Base-by-base conservation (phyloP, 2,888 invertebrate species). In the Dioctria linearis region DNA sequence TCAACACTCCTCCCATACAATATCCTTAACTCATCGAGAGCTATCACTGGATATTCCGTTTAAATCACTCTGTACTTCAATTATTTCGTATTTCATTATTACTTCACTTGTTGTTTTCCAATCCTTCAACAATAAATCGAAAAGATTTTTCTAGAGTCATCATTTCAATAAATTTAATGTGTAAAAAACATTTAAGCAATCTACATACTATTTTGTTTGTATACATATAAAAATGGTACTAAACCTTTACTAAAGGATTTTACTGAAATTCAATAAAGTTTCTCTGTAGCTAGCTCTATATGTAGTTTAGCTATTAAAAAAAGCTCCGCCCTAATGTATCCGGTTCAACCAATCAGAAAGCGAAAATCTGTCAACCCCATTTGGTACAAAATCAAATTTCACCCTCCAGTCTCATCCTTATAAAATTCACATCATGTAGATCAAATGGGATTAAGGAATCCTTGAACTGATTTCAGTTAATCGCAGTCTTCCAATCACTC, bases 401-500 rank as follows among this genome's bases (percentile, higher is more conserved):
- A 75, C 73, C 73, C 54, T 13, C 25, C 39, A 13, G 13, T 25
- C 11, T 13, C 25, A 13, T 59, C 13, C 46, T 40, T 40, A 51
- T 40, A 67, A 40, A 67, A 43, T 40, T 46, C 39, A n/a, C 2
- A 40, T 40, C 59, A 57, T n/a, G 11, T 4, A 42, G 13, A 59
- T 42, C 25, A 0, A 11, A 37, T 43, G 9, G 13, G 59, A 42
- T n/a, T 25, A 63, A 37, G 4, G 4, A 54, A 3, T 54, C 54
- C 37, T 61, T 61, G 73, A 61, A 61, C 13, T 5, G 59, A 73
- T 73, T 54, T 63, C n/a, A 76, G 76, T 76, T 8, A 63, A 63
- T 63, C 63, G 63, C 63, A 63, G 76, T 63, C 76, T 63, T 63
- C 76, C 63, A 76, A 61, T 63, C 61, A n/a, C 39, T 25, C 25